Conservation (phyloP, 92 coral and sea anemone genomes). For the Bergia puertoricense region DNA sequence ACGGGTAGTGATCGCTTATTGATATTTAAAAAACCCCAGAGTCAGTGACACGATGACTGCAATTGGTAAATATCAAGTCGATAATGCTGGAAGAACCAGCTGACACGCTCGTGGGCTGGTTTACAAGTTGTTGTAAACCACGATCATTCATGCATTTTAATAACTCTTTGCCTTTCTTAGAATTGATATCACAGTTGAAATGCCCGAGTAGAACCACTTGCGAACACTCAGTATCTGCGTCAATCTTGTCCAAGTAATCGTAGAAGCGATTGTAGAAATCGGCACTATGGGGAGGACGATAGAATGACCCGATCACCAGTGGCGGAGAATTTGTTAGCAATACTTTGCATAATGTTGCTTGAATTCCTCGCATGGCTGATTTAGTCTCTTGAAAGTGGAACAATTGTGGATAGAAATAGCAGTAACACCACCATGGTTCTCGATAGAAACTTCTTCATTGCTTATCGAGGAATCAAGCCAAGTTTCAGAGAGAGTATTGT, state of each 20-base stretch:
- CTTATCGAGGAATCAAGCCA: constrained; percentile 49
- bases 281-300: constrained; percentile 23
- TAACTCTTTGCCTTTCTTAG: constrained; percentile 12
- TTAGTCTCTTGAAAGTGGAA: constrained; percentile 11
- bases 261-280: constrained; percentile 13
- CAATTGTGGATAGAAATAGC: constrained; percentile 1
- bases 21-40: constrained; percentile 35
- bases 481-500: constrained; percentile 8
- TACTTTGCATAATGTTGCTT: constrained; percentile 26
- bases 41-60: constrained; percentile 23
- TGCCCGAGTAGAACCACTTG: constrained; percentile 38
- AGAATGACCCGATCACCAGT: constrained; percentile 27
- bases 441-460: constrained; percentile 39
- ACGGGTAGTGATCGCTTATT: not conserved
- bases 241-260: constrained; percentile 11
- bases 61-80: constrained; percentile 46
- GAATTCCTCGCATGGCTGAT: constrained; percentile 8
- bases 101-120: constrained; percentile 37
- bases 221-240: not conserved
- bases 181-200: constrained; percentile 12
- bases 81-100: constrained; percentile 18
- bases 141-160: constrained; percentile 18
- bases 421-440: constrained; percentile 38
- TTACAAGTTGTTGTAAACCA: constrained; percentile 34
- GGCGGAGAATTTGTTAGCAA: constrained; percentile 24